Evolutionary conservation across 2,113 vertebrate species (phyloP), one percentile per base, ranked within the genome.

Genomic region (Uria aalge): DNA sequence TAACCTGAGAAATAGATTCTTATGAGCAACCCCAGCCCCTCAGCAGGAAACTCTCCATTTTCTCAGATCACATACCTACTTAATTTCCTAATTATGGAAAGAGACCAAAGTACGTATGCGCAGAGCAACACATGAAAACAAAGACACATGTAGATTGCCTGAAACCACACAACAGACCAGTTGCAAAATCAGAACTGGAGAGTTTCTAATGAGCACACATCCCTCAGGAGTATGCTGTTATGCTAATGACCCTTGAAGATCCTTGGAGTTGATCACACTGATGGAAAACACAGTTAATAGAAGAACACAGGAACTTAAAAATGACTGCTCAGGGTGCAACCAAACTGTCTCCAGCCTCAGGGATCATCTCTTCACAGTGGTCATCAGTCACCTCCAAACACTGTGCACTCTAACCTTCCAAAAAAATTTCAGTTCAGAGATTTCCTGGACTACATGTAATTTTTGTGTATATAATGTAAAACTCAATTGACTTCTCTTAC

Each of bases 351-450:
- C 1, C 34, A 59, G 4, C 41, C 27, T 63, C 64, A 45, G 21
- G 18, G 29, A 27, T 45, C 4, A 10, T 20, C 11, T 75, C 34
- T 71, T 47, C 29, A 27, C 12, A 52, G 34, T 16, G 12, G 11
- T 9, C 8, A 20, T 62, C 59, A 59, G 16, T 26, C 7, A 40
- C 22, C 27, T 79, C 83, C n/a, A 40, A 57, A 59, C 15, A 63
- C 0, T 2, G 4, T 34, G 8, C 18, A 55, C 8, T 34, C n/a
- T 38, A 36, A 63, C 0, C 2, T 73, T 43, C 22, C 8, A 20
- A 48, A 83, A 14, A 17, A 17, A 3, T 17, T 72, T n/a, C 2
- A 2, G 3, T 36, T 69, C 40, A 40, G 55, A 7, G 12, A 63
- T 77, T 88, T 73, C 30, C 57, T 53, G 9, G 21, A 13, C 12